Evolutionary conservation across 2,888 invertebrate species (phyloP).

Genomic region (Lordiphosa fenestrarum): DNA sequence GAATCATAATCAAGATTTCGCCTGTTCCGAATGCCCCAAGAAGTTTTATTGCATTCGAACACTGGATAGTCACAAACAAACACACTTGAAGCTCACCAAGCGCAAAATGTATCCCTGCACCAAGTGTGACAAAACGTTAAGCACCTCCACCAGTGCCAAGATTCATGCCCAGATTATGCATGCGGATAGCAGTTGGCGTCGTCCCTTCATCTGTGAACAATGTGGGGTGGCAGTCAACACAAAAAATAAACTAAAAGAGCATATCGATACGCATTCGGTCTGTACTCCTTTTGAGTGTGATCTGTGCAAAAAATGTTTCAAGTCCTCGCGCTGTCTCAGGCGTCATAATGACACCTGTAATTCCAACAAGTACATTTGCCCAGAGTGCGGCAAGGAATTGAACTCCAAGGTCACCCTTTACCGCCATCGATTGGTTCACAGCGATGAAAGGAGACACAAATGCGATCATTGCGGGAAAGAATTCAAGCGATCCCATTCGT

Average conservation of each 20-base stretch:
- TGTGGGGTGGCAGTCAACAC: constrained; percentile 81
- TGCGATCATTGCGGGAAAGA: constrained; percentile 78
- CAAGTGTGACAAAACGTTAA: constrained; percentile 75
- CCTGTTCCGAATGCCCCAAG: constrained; percentile 48
- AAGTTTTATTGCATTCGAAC: constrained; percentile 36
- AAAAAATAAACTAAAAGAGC: constrained; percentile 81
- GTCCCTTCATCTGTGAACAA: constrained; percentile 81
- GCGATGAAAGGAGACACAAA: constrained; percentile 77
- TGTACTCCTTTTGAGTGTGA: constrained; percentile 81
- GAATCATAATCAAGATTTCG: constrained; percentile 33
- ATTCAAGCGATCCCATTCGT: constrained; percentile 79
- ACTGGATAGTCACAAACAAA: constrained; percentile 46
- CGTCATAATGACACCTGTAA: constrained; percentile 77
- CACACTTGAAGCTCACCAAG: constrained; percentile 59
- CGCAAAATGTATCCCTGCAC: constrained; percentile 56
- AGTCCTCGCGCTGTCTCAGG: constrained; percentile 57
- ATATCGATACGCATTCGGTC: constrained; percentile 81
- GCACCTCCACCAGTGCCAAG: constrained; percentile 55
- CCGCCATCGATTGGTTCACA: constrained; percentile 77
- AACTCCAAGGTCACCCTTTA: constrained; percentile 75
- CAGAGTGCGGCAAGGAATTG: constrained; percentile 75
- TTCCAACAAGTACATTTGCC: constrained; percentile 77
- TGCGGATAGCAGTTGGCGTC: constrained; percentile 57
- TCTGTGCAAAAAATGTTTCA: constrained; percentile 79
- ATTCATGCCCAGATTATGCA: constrained; percentile 75